Base-by-base conservation (phyloP, 2,113 vertebrate species). In the Neogobius melanostomus region DNA sequence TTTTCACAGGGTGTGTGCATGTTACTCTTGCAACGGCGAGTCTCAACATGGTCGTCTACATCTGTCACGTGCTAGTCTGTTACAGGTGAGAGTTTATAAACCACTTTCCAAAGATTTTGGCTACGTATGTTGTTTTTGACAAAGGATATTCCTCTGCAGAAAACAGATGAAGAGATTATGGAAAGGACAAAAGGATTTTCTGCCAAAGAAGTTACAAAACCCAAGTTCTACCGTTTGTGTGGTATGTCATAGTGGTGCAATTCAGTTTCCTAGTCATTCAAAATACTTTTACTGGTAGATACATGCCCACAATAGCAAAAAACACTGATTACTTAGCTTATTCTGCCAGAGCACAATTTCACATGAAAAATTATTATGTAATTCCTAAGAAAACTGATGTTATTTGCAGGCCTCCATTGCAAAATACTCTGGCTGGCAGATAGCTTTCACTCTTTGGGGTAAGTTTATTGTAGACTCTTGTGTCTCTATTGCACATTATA, bases 361-460 rank as follows among this genome's bases (percentile, higher is more conserved):
- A 1, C 15, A 17, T 53, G 16, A 16, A 14, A 17, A 4, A 11
- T 21, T 21, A 21, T 8, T 6, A 8, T 54, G 52, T 17, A 54
- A 54, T 56, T 8, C 11, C 17, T 28, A 11, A 11, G 16, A 53
- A 36, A 36, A 36, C 8, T n/a, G n/a, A 50, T 76, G 11, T 75
- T 46, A 81, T 76, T 64, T 8, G 28, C 88, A 97, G 96, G 94
- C 92, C 56, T 93, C 95, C 57, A 95, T 96, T 65, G 92, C 94
- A 71, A 93, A 95, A 83, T 97, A 97, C 84, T 95, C 95, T 1
- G 95, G 95, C 15, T 97, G 94, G 95, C 96, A 97, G 66, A 95
- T 97, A 53, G 95, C 94, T 1, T 96, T 95, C 57, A 93, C 95
- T 11, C 79, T 97, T 10, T 97, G 95, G 95, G 96, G 95, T 96